Conservation (phyloP, 2,113 vertebrate genomes). For the Paracanthobrama guichenoti region DNA sequence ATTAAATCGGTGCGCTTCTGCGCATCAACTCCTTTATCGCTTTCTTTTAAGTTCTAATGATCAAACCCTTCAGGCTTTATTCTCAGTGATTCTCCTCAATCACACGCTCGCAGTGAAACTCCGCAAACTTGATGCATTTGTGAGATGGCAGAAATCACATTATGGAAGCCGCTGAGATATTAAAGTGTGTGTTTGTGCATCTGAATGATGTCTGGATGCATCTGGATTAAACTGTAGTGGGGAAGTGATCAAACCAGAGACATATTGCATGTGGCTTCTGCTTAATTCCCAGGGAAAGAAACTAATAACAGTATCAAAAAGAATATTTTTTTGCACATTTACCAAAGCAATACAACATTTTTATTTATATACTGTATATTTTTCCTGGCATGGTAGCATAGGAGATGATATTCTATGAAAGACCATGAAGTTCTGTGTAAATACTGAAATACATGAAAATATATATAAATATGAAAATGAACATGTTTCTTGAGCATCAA, state of each 20-base stretch:
- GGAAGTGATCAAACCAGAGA: constrained; percentile 14
- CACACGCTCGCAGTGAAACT: constrained; percentile 49
- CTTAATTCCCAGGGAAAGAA: constrained; percentile 9
- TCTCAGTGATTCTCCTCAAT: constrained; percentile 75
- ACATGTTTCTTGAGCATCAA: too few relatives aligned
- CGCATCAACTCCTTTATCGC: constrained; percentile 65
- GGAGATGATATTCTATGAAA: neutral
- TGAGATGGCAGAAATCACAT: constrained; percentile 25
- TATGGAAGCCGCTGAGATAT: constrained; percentile 32
- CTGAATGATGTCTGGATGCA: constrained; percentile 28
- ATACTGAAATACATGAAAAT: neutral
- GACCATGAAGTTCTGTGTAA: neutral
- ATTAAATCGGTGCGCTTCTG: constrained; percentile 73
- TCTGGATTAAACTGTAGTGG: neutral
- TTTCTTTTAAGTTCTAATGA: constrained; percentile 76
- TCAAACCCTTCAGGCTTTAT: constrained; percentile 74
- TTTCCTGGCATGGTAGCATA: neutral
- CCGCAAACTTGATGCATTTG: constrained; percentile 3
- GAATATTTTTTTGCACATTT: neutral
- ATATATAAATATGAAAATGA: too few relatives aligned
- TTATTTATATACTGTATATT: neutral
- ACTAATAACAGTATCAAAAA: neutral
- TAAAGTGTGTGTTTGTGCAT: constrained; percentile 35
- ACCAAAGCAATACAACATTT: constrained; percentile 1
- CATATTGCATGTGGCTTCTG: neutral